Conservation (phyloP, 2,113 vertebrate genomes). For the Phaethornis superciliosus region DNA sequence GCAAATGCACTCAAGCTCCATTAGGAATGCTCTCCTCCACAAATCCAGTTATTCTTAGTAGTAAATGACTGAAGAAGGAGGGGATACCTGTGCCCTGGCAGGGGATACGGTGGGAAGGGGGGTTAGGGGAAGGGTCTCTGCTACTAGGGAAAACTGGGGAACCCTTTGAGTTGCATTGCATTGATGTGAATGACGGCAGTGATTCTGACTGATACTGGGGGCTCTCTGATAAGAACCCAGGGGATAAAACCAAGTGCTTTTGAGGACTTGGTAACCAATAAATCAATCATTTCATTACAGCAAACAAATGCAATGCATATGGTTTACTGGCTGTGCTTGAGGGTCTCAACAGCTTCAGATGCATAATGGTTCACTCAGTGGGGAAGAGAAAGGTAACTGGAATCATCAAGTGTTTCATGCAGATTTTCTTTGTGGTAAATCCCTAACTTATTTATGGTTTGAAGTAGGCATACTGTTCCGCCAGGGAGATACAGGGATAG, state of each 20-base stretch:
- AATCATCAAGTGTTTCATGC: neutral
- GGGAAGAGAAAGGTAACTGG: neutral
- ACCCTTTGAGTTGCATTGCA: neutral
- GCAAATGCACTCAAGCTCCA: neutral
- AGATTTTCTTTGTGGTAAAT: neutral
- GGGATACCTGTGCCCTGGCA: neutral
- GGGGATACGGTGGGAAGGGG: neutral
- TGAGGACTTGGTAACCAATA: conserved; percentile 19
- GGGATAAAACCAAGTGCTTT: conserved; percentile 26
- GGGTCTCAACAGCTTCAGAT: neutral
- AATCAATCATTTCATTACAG: conserved; percentile 29
- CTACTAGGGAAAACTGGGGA: neutral
- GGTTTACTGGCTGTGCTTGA: neutral
- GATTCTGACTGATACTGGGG: conserved; percentile 46
- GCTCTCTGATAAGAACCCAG: conserved; percentile 8
- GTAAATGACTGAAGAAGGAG: neutral
- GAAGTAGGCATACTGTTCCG: neutral
- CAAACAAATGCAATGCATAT: neutral
- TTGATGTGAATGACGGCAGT: neutral
- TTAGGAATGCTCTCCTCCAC: conserved; percentile 10
- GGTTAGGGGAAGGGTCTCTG: neutral
- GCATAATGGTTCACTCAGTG: neutral
- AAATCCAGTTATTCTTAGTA: conserved; percentile 4
- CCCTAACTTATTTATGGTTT: neutral
- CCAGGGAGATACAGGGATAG: neutral